Percentiles rank a stretch among this genome's conserved stretches.
Evolutionary conservation across 2,113 vertebrate genomes (phyloP).

Genomic region (Ctenomys sociabilis): DNA sequence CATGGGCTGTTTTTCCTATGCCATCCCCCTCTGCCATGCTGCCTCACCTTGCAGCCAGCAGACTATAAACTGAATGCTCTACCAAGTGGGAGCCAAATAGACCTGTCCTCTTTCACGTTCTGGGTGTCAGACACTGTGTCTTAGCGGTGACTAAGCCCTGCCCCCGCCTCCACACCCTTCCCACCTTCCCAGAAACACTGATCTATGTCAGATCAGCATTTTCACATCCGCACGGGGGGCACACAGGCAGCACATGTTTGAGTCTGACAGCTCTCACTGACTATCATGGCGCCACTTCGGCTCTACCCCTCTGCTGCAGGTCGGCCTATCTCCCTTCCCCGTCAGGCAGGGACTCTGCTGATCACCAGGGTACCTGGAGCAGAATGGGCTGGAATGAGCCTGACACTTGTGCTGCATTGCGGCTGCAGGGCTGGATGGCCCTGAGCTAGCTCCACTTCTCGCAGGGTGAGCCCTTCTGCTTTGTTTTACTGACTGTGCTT

Average conservation of each 20-base stretch:
- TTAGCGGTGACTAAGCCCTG: neutral
- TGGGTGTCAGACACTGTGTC: neutral
- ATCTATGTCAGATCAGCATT: neutral
- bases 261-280: neutral
- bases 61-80: neutral
- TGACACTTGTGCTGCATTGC: neutral
- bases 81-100: neutral
- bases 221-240: neutral
- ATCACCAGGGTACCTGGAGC: neutral
- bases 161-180: neutral
- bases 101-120: neutral
- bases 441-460: neutral
- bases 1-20: neutral
- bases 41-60: neutral
- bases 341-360: neutral
- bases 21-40: neutral
- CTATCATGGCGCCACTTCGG: neutral
- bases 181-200: neutral
- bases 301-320: neutral
- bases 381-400: neutral
- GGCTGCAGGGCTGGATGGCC: neutral
- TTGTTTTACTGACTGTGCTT: neutral
- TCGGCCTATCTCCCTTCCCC: neutral
- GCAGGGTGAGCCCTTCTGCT: neutral
- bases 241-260: neutral